Evolutionary conservation across 2,888 invertebrate genomes (phyloP).

Genomic region (Volucella zonaria): DNA sequence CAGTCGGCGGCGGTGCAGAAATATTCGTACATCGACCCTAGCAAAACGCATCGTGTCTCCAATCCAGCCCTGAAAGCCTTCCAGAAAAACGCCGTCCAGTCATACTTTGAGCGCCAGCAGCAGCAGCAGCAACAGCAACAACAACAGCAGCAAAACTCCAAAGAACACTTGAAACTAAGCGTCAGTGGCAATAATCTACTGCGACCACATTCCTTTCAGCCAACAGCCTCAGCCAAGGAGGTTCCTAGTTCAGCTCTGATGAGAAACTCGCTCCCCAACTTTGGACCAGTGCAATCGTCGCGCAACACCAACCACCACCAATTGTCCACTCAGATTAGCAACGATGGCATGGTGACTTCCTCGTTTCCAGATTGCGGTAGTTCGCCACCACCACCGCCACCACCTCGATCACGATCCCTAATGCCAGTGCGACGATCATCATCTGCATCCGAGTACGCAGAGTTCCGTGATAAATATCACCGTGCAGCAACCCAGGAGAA

Average conservation of each 20-base stretch:
- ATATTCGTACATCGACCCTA: conserved; percentile 88
- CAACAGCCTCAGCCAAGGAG: conserved; percentile 75
- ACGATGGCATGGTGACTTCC: conserved; percentile 25
- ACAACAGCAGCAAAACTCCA: conserved; percentile 83
- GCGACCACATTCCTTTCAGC: conserved; percentile 80
- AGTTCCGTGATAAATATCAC: conserved; percentile 80
- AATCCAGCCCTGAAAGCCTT: conserved; percentile 90
- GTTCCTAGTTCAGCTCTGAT: conserved; percentile 75
- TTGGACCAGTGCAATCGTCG: conserved; percentile 47
- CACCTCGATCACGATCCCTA: conserved; percentile 80
- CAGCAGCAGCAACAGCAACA: conserved; percentile 83
- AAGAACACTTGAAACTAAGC: conserved; percentile 73
- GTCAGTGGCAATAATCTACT: conserved; percentile 77
- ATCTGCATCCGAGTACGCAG: conserved; percentile 88
- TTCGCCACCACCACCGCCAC: conserved; percentile 81
- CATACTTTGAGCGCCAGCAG: conserved; percentile 91
- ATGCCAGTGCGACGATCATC: conserved; percentile 84
- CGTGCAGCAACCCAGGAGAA: conserved; percentile 76
- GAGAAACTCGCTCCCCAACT: conserved; percentile 81
- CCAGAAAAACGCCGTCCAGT: conserved; percentile 91
- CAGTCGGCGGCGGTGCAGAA: conserved; percentile 80
- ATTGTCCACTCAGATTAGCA: conserved; percentile 54
- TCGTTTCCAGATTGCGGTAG: conserved; percentile 63
- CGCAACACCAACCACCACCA: conserved; percentile 61
- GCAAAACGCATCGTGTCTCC: conserved; percentile 88